Evolutionary conservation across 2,888 invertebrate species (phyloP).

Genomic region (Cheilosia vernalis): DNA sequence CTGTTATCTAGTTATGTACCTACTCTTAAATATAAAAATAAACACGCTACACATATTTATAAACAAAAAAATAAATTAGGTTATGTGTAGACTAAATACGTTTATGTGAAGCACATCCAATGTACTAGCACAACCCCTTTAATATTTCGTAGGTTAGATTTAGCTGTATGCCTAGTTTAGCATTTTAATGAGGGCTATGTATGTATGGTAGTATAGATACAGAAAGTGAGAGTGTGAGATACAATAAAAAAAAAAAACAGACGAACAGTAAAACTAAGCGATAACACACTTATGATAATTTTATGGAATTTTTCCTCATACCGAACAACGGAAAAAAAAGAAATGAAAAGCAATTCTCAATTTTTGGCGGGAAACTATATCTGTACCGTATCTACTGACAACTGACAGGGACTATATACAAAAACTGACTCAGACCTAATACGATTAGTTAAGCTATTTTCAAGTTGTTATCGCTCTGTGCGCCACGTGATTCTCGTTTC

Average conservation of each 20-base stretch:
- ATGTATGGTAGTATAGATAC: neutral
- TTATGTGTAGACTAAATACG: slow-evolving; percentile 39
- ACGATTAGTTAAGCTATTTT: slow-evolving; percentile 61
- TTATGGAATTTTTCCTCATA: slow-evolving; percentile 42
- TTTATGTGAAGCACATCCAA: slow-evolving; percentile 67
- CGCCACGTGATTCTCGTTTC: slow-evolving; percentile 59
- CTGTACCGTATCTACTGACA: neutral
- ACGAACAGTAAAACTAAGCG: slow-evolving; percentile 17
- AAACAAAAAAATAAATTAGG: slow-evolving; percentile 19
- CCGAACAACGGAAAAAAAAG: neutral
- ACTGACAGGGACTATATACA: neutral
- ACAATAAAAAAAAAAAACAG: slow-evolving; percentile 46
- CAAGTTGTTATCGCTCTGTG: slow-evolving; percentile 64
- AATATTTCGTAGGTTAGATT: slow-evolving; percentile 50
- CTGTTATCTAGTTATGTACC: slow-evolving; percentile 74
- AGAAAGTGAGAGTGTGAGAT: slow-evolving; percentile 64
- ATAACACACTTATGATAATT: slow-evolving; percentile 58
- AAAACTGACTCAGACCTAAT: slow-evolving; percentile 34
- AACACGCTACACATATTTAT: slow-evolving; percentile 39
- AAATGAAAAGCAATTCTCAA: slow-evolving; percentile 19
- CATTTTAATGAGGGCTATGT: slow-evolving; percentile 32
- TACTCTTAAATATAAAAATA: slow-evolving; percentile 18
- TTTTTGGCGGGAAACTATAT: slow-evolving; percentile 61
- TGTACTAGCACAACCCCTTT: slow-evolving; percentile 70
- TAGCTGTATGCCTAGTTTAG: too few species aligned